Evolutionary conservation across 1,140 invertebrate species (phyloP).

Genomic region (Amphibalanus amphitrite): DNA sequence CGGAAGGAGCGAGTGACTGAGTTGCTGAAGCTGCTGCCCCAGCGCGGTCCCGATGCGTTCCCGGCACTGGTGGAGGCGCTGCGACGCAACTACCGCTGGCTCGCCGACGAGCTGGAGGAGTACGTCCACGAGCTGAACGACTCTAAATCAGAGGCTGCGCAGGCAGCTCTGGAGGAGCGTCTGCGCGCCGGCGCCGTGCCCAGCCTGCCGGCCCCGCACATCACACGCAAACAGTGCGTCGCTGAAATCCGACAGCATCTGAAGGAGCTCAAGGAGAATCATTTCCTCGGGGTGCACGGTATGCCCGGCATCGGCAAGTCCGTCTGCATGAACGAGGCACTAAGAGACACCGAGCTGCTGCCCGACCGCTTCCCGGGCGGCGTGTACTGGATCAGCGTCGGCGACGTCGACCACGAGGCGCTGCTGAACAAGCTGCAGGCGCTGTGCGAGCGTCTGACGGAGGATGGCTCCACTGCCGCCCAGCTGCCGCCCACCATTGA

Average conservation of each 20-base stretch:
- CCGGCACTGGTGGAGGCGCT: no score
- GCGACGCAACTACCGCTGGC: no score
- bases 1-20: no score
- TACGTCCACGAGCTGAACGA: not conserved
- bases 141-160: not conserved
- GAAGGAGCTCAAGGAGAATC: slow-evolving; percentile 26
- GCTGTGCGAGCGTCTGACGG: slow-evolving; percentile 19
- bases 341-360: slow-evolving; percentile 33
- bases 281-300: slow-evolving; percentile 40
- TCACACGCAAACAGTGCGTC: slow-evolving; percentile 23
- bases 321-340: slow-evolving; percentile 37
- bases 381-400: slow-evolving; percentile 23
- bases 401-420: slow-evolving; percentile 20
- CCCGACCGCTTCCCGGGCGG: slow-evolving; percentile 22
- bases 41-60: no score
- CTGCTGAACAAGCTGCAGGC: slow-evolving; percentile 19
- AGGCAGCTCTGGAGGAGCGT: not conserved
- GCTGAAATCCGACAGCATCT: slow-evolving; percentile 26
- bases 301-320: slow-evolving; percentile 53
- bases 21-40: no score
- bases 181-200: not conserved
- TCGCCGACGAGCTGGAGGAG: not conserved
- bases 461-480: slow-evolving; percentile 15
- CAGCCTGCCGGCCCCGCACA: not conserved
- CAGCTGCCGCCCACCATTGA: slow-evolving; percentile 16